Base-by-base conservation (phyloP, 2,113 vertebrate genomes). In the Carassius auratus region DNA sequence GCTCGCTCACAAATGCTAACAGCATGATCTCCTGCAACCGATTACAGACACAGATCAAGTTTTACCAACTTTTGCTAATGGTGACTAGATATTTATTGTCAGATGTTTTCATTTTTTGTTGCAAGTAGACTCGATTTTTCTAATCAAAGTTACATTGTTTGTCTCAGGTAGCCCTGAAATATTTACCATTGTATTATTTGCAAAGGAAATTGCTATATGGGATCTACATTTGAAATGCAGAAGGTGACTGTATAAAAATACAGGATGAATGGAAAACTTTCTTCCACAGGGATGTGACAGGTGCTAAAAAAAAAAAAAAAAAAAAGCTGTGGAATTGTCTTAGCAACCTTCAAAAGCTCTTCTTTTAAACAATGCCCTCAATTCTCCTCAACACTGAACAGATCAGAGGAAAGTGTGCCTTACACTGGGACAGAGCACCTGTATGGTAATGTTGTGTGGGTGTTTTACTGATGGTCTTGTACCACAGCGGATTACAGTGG, bases 241-340 rank as follows among this genome's bases (percentile, higher is more conserved):
- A 38, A 78, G 64, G n/a, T 74, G 6, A 15, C n/a, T 23, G 5
- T 48, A 8, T 55, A 50, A 15, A 48, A 3, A 52, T 52, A 1
- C 23, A 81, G 15, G 78, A 61, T 42, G n/a, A 64, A 48, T 8
- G 61, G 50, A 3, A 52, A 52, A 52, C 13, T 52, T 1, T 52
- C 50, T 15, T 52, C 50, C 50, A 64, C n/a, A 48, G 17, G n/a
- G 26, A 26, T 69, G n/a, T 69, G 42, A 81, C 61, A 81, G 79
- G 15, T 50, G 79, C 79, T 17, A 36, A 61, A 17, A 8, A 52
- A 81, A 79, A 38, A 30, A 38, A 30, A 59, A 64, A 14, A 42
- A 42, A 75, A 4, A 75, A 75, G 78, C 59, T 62, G 77, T 30
- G 19, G 21, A 64, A 66, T 80, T 66, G 78, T 80, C 78, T 80